Evolutionary conservation across 2,797 vertebrate species (phyloP), one percentile per base, ranked within the genome.

Genomic region (Malacoraja senta): DNA sequence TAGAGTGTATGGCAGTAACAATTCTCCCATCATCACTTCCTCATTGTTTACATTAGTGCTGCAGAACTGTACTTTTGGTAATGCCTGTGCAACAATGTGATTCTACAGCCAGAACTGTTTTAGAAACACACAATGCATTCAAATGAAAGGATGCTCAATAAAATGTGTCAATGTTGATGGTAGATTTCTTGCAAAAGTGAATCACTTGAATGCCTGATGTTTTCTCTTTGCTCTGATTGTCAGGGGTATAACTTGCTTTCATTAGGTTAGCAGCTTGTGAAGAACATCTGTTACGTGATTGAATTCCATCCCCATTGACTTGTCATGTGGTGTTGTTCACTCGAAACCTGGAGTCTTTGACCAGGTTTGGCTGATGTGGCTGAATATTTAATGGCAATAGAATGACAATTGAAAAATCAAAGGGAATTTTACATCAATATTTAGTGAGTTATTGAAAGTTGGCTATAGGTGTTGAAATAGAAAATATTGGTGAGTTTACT

Each of bases 261-360:
- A 88, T 88, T 88, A 68, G 84, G 63, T 63, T 10, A 10, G n/a
- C n/a, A n/a, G 63, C 84, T 68, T 68, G 84, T 32, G 35, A 63
- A 68, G 84, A 88, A 88, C 84, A 68, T 88, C 32, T 88, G 84
- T 88, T 88, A 65, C 63, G 17, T 88, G 84, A 88, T 88, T 88
- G 84, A 88, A 88, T 88, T 88, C 84, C n/a, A 88, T 88, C 84
- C 84, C 84, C 68, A 32, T 88, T 88, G 84, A 68, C 84, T 88
- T 19, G n/a, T 88, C 84, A 88, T 35, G 63, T 35, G 84, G 61
- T 32, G 63, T 88, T 88, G 61, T 32, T 88, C 84, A 68, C 61
- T 88, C 21, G 61, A 68, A 68, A 68, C 32, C 84, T 68, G 53
- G 53, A 83, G 84, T 21, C n/a, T 88, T 65, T 68, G n/a, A 88